Conservation (phyloP, 2,888 invertebrate genomes). For the Cataglyphis altisquamis region DNA sequence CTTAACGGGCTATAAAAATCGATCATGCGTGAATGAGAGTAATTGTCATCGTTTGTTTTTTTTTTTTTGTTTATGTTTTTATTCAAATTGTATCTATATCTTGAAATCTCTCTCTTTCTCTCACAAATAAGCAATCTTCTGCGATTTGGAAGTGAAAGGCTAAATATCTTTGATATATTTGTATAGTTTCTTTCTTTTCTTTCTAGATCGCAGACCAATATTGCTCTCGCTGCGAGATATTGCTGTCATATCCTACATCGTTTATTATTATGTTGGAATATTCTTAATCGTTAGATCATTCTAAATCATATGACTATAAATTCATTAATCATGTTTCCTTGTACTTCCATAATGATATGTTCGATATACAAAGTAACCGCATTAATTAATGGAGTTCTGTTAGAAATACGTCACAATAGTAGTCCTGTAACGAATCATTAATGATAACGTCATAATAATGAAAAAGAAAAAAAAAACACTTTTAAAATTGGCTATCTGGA, state of each 20-base stretch:
- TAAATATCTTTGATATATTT: neutral
- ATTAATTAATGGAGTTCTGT: neutral
- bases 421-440: neutral
- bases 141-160: neutral
- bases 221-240: neutral
- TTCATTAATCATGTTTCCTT: too few relatives aligned
- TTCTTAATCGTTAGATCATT: too few relatives aligned
- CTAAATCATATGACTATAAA: too few relatives aligned
- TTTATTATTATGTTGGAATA: neutral
- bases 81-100: neutral
- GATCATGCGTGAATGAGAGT: neutral
- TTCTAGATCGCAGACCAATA: neutral
- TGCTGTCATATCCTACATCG: neutral
- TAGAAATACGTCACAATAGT: neutral
- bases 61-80: constrained; percentile 11
- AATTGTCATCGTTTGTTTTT: neutral
- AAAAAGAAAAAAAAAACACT: neutral
- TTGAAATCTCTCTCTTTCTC: neutral
- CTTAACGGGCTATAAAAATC: constrained; percentile 2
- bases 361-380: neutral
- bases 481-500: neutral
- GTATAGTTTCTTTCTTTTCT: neutral
- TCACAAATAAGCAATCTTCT: neutral
- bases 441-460: neutral
- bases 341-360: neutral